These are phyloP conservation scores for Bambusicola thoracicus DNA, from an alignment of 2,113 vertebrate species.

Conservation along the genomic window DNA sequence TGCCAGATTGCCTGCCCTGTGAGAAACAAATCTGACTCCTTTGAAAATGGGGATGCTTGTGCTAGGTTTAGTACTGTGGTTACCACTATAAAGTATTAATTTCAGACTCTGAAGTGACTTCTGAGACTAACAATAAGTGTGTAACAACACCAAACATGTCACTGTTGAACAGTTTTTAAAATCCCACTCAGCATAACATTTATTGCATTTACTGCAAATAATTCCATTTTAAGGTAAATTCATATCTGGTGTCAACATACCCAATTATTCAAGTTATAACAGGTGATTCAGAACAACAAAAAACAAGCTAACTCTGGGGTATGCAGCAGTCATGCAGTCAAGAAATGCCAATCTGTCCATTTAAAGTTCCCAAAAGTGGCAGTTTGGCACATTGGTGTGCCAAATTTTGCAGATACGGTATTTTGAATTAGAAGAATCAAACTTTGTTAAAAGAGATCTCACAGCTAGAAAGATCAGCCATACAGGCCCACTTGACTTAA, in stretches of 20 bases:
- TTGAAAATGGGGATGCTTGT: neutral
- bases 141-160: neutral
- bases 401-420: neutral
- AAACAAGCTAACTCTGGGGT: neutral
- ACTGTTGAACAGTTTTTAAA: neutral
- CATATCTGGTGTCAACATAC: neutral
- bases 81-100: neutral
- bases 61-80: neutral
- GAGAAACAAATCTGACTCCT: neutral
- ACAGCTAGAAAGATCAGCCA: neutral
- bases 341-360: neutral
- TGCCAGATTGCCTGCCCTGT: rapidly evolving
- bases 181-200: neutral
- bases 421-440: neutral
- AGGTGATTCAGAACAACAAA: neutral
- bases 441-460: neutral
- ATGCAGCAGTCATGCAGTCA: neutral
- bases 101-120: neutral
- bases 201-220: neutral
- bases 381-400: neutral
- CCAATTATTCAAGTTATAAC: neutral
- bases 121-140: neutral
- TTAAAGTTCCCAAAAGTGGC: neutral
- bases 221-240: neutral
- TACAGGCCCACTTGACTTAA: neutral